A percentile compares a stretch with the other conserved stretches of the same genome.
Conservation (phyloP, 1,140 invertebrate genomes). For the Neodiprion fabricii region DNA sequence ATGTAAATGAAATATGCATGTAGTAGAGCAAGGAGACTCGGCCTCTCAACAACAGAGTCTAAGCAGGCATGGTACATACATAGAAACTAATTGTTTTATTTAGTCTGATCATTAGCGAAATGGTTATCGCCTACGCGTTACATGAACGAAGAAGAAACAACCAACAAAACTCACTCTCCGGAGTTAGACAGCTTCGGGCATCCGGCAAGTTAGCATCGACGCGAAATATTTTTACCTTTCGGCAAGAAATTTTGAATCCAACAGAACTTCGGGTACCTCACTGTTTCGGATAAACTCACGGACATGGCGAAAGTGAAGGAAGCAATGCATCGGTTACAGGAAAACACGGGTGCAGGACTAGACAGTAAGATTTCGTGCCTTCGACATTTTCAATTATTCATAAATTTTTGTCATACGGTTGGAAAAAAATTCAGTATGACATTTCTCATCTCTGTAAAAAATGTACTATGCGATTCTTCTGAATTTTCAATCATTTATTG, state of each 20-base stretch:
- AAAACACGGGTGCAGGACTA: conserved; percentile 11
- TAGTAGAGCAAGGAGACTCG: not conserved
- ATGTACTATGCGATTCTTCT: not conserved
- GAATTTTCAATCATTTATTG: not conserved
- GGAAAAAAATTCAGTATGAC: not conserved
- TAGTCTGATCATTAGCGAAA: not conserved
- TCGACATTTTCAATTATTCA: not conserved
- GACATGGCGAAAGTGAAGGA: conserved; percentile 12
- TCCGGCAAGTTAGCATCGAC: not conserved
- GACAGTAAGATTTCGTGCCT: conserved; percentile 6
- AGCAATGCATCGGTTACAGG: conserved; percentile 6
- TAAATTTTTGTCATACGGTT: not conserved
- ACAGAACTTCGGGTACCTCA: conserved; percentile 2
- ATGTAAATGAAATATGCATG: not conserved
- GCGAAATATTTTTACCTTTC: conserved; percentile 12
- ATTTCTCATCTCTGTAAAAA: not conserved
- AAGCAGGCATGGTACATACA: not conserved
- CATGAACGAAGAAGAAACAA: not conserved
- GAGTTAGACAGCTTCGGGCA: conserved; percentile 26
- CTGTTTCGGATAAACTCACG: conserved; percentile 7
- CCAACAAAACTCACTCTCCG: conserved; percentile 23
- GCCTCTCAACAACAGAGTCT: not conserved
- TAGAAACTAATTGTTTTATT: conserved; percentile 12
- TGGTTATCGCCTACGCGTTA: conserved; percentile 9
- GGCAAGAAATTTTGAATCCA: not conserved